Percentiles rank a stretch among this genome's conserved stretches.
phyloP scores from a whole-genome alignment of 2,888 invertebrate genomes.

The Oscheius myriophilus region DNA sequence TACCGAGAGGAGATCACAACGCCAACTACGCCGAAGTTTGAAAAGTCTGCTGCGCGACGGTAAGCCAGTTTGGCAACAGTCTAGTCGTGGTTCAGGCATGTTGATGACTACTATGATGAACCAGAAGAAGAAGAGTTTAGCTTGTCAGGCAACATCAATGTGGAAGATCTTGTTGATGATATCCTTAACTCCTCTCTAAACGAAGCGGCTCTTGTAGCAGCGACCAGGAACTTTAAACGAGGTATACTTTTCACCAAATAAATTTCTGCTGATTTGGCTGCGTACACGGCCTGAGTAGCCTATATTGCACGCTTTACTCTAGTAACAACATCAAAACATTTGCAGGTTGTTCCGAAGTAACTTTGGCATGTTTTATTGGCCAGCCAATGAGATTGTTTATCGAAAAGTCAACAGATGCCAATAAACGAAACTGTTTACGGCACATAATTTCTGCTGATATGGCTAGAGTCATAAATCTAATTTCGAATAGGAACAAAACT shows the following conservation, averaged over 20 bases:
- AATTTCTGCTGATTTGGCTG: too few relatives aligned
- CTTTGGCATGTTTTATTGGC: too few relatives aligned
- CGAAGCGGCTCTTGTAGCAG: slow-evolving; percentile 40
- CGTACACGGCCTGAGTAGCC: too few relatives aligned
- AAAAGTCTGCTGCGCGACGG: not conserved
- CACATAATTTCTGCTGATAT: too few relatives aligned
- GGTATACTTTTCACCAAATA: too few relatives aligned
- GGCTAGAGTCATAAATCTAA: too few relatives aligned
- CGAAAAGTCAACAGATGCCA: not conserved
- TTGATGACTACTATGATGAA: slow-evolving; percentile 31
- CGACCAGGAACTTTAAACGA: not conserved
- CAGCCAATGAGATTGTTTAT: too few relatives aligned
- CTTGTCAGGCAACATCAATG: slow-evolving; percentile 32
- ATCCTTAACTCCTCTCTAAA: slow-evolving; percentile 47
- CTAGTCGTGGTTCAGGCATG: slow-evolving; percentile 7
- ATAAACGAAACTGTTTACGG: not conserved
- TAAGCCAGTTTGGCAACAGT: not conserved
- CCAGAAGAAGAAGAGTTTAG: slow-evolving; percentile 12
- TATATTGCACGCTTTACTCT: too few relatives aligned
- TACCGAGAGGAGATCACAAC: slow-evolving; percentile 24
- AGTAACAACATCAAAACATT: too few relatives aligned
- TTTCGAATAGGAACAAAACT: too few relatives aligned
- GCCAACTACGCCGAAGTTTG: not conserved
- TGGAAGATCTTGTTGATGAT: slow-evolving; percentile 44
- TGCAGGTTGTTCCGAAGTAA: too few relatives aligned